Conservation (phyloP, 2,113 vertebrate genomes). For the Pteronura brasiliensis region DNA sequence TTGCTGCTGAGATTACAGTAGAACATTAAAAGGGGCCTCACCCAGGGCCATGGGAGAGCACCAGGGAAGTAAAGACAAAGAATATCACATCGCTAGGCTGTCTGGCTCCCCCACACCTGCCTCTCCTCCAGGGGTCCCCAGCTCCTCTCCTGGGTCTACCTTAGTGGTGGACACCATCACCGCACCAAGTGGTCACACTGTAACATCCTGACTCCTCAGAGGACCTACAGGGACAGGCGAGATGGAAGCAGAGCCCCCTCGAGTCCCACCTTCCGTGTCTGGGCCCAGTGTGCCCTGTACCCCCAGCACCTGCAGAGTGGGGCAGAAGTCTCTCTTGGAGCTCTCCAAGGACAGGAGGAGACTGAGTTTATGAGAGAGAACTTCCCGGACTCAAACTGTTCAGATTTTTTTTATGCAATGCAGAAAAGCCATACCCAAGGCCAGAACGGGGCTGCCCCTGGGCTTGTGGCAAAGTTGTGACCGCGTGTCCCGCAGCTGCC, state of each 20-base stretch:
- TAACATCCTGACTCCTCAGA: neutral
- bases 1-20: neutral
- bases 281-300: rapidly evolving
- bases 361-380: neutral
- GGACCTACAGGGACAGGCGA: rapidly evolving
- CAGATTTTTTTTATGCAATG: neutral
- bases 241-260: rapidly evolving
- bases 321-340: neutral
- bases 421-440: neutral
- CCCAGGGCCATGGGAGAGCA: neutral
- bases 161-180: rapidly evolving
- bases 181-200: neutral
- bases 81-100: rapidly evolving
- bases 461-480: neutral
- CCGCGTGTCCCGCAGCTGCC: neutral
- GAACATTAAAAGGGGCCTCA: neutral
- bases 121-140: neutral
- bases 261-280: neutral
- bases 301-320: neutral
- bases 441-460: neutral
- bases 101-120: neutral
- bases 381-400: neutral
- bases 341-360: neutral
- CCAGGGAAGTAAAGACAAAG: neutral
- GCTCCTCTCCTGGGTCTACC: neutral